A percentile compares a stretch with the other conserved stretches of the same genome.
phyloP scores from a whole-genome alignment of 1,140 invertebrate genomes.

The Leptinotarsa texana region DNA sequence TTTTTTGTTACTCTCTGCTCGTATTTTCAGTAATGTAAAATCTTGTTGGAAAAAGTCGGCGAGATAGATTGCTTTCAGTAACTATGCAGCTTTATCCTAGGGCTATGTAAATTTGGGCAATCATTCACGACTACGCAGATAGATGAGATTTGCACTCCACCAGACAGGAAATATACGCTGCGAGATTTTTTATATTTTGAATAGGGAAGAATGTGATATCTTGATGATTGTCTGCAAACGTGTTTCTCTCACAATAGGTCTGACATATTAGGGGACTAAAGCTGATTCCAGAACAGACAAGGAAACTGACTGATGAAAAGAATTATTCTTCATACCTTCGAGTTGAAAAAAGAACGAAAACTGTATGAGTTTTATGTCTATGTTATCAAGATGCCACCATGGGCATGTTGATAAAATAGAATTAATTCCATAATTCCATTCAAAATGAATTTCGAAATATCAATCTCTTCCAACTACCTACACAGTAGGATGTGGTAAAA shows the following conservation, averaged over 20 bases:
- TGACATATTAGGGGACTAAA: neutral
- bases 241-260: neutral
- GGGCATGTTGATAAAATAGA: no score
- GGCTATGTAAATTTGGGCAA: constrained; percentile 36
- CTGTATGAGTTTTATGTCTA: no score
- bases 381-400: no score
- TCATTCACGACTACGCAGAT: constrained; percentile 32
- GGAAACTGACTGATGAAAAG: no score
- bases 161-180: constrained; percentile 25
- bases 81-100: constrained; percentile 33
- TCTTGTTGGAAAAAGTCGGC: constrained; percentile 30
- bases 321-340: no score
- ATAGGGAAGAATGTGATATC: neutral
- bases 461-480: no score
- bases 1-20: constrained; percentile 27
- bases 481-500: no score
- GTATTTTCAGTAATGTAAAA: constrained; percentile 37
- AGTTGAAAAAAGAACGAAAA: no score
- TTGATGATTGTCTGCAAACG: neutral
- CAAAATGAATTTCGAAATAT: no score
- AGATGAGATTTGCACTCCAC: constrained; percentile 35
- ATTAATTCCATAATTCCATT: no score
- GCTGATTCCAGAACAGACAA: no score
- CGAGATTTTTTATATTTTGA: constrained; percentile 8
- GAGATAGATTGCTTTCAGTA: constrained; percentile 35